Evolutionary conservation across 2,888 invertebrate genomes (phyloP).

Genomic region (Acronicta aceris): DNA sequence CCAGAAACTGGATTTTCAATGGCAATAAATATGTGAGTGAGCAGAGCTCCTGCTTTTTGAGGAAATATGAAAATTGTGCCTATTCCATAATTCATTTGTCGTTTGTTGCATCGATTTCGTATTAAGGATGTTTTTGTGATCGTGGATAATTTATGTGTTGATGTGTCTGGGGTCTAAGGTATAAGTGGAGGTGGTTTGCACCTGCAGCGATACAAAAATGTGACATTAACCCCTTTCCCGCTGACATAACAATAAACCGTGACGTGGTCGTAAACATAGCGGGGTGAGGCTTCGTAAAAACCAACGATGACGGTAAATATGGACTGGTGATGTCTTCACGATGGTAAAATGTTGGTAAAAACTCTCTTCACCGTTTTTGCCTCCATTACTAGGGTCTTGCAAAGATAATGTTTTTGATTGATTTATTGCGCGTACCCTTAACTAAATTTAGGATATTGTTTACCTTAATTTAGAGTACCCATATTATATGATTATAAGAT

Average conservation of each 20-base stretch:
- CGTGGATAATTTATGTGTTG: constrained; percentile 42
- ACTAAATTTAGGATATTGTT: not conserved
- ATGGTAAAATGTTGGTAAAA: constrained; percentile 68
- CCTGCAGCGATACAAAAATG: constrained; percentile 75
- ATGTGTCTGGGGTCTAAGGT: constrained; percentile 27
- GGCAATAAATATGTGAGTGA: constrained; percentile 82
- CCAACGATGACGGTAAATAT: constrained; percentile 84
- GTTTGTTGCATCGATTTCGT: constrained; percentile 55
- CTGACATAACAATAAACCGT: constrained; percentile 81
- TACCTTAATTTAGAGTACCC: not conserved
- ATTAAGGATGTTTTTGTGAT: constrained; percentile 50
- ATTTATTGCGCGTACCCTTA: constrained; percentile 53
- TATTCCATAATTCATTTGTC: constrained; percentile 61
- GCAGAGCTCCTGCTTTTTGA: constrained; percentile 59
- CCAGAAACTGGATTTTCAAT: constrained; percentile 82
- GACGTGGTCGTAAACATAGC: constrained; percentile 80
- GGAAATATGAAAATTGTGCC: constrained; percentile 68
- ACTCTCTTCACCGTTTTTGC: constrained; percentile 61
- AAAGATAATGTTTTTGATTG: constrained; percentile 72
- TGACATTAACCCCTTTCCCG: constrained; percentile 79
- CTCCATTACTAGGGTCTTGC: constrained; percentile 63
- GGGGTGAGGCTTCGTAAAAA: constrained; percentile 82
- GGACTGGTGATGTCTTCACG: constrained; percentile 80
- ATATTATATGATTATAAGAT: too few species aligned
- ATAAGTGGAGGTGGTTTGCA: constrained; percentile 51